Evolutionary conservation across 2,797 vertebrate genomes (phyloP).

Genomic region (Ctenopoma kingsleyae): DNA sequence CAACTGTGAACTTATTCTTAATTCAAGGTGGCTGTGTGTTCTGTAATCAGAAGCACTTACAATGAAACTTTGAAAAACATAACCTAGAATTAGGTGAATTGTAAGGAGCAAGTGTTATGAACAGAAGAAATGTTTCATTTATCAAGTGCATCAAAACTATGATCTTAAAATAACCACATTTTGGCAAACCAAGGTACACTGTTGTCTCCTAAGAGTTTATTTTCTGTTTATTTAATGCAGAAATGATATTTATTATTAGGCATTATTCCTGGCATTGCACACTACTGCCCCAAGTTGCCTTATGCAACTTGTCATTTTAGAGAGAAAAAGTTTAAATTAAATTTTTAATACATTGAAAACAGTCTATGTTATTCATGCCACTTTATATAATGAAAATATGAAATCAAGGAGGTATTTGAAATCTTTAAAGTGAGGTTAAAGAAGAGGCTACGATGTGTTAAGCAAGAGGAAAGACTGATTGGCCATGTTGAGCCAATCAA

Average conservation of each 20-base stretch:
- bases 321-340: slow-evolving; percentile 3
- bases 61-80: slow-evolving; percentile 2
- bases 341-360: slow-evolving; percentile 40
- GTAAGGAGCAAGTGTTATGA: background rate
- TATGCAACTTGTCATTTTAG: no score
- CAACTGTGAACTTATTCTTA: slow-evolving; percentile 65
- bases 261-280: background rate
- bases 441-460: slow-evolving; percentile 63
- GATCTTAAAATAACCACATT: no score
- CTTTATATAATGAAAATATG: background rate
- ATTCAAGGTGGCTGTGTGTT: slow-evolving; percentile 67
- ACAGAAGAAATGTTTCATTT: background rate
- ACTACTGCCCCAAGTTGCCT: background rate
- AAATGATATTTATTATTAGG: background rate
- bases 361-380: slow-evolving; percentile 1
- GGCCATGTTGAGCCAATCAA: slow-evolving; percentile 88
- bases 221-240: background rate
- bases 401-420: slow-evolving; percentile 31
- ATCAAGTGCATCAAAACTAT: slow-evolving; percentile 7
- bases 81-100: slow-evolving; percentile 6
- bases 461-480: slow-evolving; percentile 79
- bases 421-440: slow-evolving; percentile 50
- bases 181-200: no score
- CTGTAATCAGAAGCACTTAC: slow-evolving; percentile 27
- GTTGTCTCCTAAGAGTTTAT: background rate